Conservation (phyloP, 1,140 invertebrate species). For the Macrocentrus cingulum region DNA sequence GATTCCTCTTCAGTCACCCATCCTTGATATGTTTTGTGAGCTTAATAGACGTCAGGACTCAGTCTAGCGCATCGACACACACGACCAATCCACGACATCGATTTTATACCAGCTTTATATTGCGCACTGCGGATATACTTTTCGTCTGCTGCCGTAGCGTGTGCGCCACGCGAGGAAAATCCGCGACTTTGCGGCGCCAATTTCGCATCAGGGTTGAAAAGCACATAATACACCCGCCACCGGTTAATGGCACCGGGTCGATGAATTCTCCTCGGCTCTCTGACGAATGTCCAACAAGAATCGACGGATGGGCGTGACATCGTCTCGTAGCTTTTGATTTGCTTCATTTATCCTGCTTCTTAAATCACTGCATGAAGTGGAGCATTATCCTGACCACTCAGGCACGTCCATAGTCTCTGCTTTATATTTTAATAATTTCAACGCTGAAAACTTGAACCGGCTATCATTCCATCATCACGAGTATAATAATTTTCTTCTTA, state of each 20-base stretch:
- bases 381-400: no score
- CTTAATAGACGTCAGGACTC: constrained; percentile 9
- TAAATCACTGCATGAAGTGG: background rate
- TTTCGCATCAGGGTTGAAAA: no score
- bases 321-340: background rate
- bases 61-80: constrained; percentile 13
- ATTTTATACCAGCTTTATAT: background rate
- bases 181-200: no score
- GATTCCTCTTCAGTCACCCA: constrained; percentile 17
- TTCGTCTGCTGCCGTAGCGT: background rate
- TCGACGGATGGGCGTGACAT: constrained; percentile 26
- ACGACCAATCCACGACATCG: background rate
- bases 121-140: constrained; percentile 16
- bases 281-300: no score
- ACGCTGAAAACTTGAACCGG: no score
- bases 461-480: no score
- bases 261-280: no score
- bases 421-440: no score
- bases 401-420: no score
- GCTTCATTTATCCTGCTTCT: background rate
- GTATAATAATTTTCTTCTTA: no score
- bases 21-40: background rate
- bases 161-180: background rate
- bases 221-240: no score
- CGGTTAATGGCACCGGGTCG: no score